Evolutionary conservation across 2,113 vertebrate species (phyloP), one percentile per base, ranked within the genome.

Genomic region (Edolisoma coerulescens): DNA sequence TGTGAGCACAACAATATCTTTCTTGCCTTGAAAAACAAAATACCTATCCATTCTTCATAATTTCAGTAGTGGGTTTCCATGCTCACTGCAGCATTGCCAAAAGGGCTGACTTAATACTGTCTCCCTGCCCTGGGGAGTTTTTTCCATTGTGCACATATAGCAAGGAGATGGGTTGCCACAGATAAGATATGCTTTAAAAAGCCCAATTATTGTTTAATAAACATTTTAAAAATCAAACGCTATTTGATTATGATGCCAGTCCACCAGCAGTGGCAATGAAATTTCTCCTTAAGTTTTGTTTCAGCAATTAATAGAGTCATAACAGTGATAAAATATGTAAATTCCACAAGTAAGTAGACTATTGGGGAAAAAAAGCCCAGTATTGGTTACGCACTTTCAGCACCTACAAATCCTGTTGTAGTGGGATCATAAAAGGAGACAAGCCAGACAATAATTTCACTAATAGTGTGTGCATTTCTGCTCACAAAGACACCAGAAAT

Each of bases 281-380:
- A 42, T 73, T 44, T 65, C 19, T 61, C 10, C 19, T 15, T 45
- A 37, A 71, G 10, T 50, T 75, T 92, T 76, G 11, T 71, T 85
- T 82, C 61, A 59, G 16, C 41, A 56, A 47, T 53, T 22, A 83
- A 45, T 39, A 70, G 16, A 49, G 12, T 8, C 2, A 16, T 90
- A 82, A 23, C 8, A 63, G 22, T 35, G 11, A 56, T 64, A 73
- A 79, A 82, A 68, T 30, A 76, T 3, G 2, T 56, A 76, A 92
- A 92, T 85, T 50, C 14, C 32, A 54, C 35, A 60, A 42, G 37
- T 10, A 82, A 44, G 9, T 37, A 54, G 23, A 54, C 1, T 32
- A 32, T 11, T 32, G 1, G 9, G 15, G 16, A 1, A 39, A 60
- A 83, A 86, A 44, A 16, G 0, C 1, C 10, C 23, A 42, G 13